phyloP scores from a whole-genome alignment of 2,113 vertebrate species.

The Thamnophis sirtalis region DNA sequence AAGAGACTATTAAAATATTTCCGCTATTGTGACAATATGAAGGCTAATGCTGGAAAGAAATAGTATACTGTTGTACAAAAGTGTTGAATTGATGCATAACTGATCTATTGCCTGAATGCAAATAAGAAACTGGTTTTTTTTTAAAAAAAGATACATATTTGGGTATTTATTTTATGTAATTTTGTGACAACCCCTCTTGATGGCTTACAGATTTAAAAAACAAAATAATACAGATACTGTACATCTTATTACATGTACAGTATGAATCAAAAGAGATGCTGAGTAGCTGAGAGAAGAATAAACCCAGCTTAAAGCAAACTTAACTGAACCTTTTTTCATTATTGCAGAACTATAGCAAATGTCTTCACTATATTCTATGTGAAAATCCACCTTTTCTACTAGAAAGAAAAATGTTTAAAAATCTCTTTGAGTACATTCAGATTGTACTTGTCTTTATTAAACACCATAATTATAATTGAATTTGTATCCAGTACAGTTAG shows the following conservation, averaged over 20 bases:
- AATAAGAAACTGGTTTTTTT: neutral
- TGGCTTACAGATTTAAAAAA: neutral
- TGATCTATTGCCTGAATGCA: neutral
- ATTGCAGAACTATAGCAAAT: conserved; percentile 6
- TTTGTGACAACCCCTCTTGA: neutral
- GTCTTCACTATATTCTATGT: conserved; percentile 6
- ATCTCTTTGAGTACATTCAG: neutral
- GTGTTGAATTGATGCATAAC: neutral
- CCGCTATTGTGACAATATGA: neutral
- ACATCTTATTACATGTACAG: neutral
- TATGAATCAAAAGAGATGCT: neutral
- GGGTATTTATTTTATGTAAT: neutral
- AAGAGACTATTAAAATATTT: neutral
- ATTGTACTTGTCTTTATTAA: neutral
- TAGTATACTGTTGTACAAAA: neutral
- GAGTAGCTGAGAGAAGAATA: neutral
- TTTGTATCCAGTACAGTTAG: neutral
- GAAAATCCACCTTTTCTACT: neutral
- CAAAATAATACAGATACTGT: neutral
- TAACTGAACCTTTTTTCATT: neutral
- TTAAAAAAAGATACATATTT: neutral
- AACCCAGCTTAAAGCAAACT: neutral
- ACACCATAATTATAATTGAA: neutral
- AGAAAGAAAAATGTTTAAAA: neutral
- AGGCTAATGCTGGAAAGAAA: neutral